Conservation (phyloP, 2,888 invertebrate genomes). For the Odontocerum albicorne region DNA sequence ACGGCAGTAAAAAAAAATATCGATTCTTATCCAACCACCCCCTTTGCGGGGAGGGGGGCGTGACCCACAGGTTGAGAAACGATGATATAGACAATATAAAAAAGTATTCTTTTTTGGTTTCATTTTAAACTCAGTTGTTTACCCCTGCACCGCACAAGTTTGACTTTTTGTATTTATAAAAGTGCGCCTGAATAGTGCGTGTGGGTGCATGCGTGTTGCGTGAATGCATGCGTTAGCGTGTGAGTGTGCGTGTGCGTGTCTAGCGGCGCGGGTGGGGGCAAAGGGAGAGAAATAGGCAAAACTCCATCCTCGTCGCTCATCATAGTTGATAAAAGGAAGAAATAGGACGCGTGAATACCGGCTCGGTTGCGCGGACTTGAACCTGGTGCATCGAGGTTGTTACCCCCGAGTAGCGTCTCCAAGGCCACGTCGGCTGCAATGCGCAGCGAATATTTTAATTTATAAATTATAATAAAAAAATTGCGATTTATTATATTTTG, state of each 20-base stretch:
- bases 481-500: too few species aligned
- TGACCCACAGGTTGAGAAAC: too few species aligned
- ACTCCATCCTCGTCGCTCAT: background rate
- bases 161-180: background rate
- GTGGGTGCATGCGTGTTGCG: background rate
- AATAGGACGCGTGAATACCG: background rate
- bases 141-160: too few species aligned
- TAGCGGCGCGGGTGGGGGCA: background rate
- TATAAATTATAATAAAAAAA: too few species aligned
- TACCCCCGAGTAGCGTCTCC: background rate
- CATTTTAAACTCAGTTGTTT: too few species aligned
- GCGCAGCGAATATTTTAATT: background rate
- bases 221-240: background rate
- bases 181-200: background rate
- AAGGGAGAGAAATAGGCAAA: too few species aligned
- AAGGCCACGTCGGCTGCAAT: background rate
- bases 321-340: background rate
- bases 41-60: too few species aligned
- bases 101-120: too few species aligned
- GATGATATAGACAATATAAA: too few species aligned
- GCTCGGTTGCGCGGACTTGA: background rate
- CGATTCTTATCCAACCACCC: too few species aligned
- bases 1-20: too few species aligned
- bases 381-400: background rate
- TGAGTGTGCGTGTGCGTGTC: background rate